These are phyloP conservation scores for Caenorhabditis auriculariae DNA, from an alignment of 2,888 invertebrate genomes.

Conservation along the genomic window DNA sequence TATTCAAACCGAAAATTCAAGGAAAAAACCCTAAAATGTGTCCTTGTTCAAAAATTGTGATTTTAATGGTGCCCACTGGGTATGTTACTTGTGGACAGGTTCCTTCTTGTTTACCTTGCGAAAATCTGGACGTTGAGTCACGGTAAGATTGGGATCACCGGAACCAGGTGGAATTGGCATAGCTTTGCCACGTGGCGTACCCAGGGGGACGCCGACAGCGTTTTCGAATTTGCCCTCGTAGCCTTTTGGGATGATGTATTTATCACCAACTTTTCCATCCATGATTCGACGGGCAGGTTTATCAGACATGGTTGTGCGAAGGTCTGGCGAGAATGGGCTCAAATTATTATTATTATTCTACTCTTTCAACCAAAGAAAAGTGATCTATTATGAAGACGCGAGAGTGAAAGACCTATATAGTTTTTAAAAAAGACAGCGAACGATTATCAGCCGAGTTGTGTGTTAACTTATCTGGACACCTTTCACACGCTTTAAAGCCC, in stretches of 20 bases:
- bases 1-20: too few relatives aligned
- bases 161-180: slow-evolving; percentile 4
- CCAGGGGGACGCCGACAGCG: slow-evolving; percentile 13
- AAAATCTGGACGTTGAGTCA: slow-evolving; percentile 10
- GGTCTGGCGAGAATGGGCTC: slow-evolving; percentile 2
- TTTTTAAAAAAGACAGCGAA: too few relatives aligned
- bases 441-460: too few relatives aligned
- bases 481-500: too few relatives aligned
- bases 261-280: slow-evolving; percentile 8
- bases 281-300: slow-evolving; percentile 12
- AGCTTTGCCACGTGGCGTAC: slow-evolving; percentile 5
- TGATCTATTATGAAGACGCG: too few relatives aligned
- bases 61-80: too few relatives aligned
- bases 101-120: slow-evolving; percentile 9
- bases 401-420: too few relatives aligned
- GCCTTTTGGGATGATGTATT: slow-evolving; percentile 6
- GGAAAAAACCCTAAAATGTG: too few relatives aligned
- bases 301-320: slow-evolving; percentile 10
- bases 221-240: slow-evolving; percentile 6
- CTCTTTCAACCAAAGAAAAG: too few relatives aligned
- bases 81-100: slow-evolving; percentile 7
- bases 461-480: too few relatives aligned
- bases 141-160: not conserved
- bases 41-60: too few relatives aligned
- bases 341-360: slow-evolving; percentile 6